Base-by-base conservation (phyloP, 1,140 invertebrate genomes). In the Brachionus paranguensis region DNA sequence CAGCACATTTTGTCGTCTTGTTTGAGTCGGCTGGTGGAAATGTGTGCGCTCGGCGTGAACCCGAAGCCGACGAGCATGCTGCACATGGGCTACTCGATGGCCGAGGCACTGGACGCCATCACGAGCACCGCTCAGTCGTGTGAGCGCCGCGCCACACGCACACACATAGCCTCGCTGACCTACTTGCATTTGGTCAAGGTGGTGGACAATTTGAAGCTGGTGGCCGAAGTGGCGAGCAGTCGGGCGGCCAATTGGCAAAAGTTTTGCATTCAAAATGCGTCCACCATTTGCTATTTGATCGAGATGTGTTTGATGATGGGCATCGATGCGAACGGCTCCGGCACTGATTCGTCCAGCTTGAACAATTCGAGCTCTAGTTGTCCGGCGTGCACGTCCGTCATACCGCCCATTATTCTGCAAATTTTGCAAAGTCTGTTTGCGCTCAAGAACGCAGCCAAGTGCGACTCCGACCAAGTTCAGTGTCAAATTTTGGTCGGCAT, bases 201-300 rank as follows among this genome's bases (percentile, higher is more conserved):
- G 6, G 33, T 97, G 86, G 96, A 98, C 88, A 95, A 98, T 90
- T 89, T 99, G 70, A 97, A 97, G 90, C 93, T 94, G 17, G 97
- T 96, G 86, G 92, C 94, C 78, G 97, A 99, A 88, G 95, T 98
- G 84, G 95, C 95, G 24, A 92, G 93, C 14, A 93, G 93, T 85
- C 92, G 96, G n/a, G 95, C 95, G 0, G 92, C 93, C 81, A 98
- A 98, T 90, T 98, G 96, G 96, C 96, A 98, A 89, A 92, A 93
- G 86, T 96, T 95, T 88, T 98, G 96, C 43, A n/a, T 83, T 20
- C 47, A 65, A 20, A 47, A 72, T 68, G 74, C 81, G 29, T 37
- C 27, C 8, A 27, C 12, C 12, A 27, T 85, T 43, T 70, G 12
- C 33, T 64, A 79, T 20, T 64, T 47, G 24, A 20, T 83, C 78